Evolutionary conservation across 2,113 vertebrate genomes (phyloP), one percentile per base, ranked within the genome.

Genomic region (Psettodes erumei): DNA sequence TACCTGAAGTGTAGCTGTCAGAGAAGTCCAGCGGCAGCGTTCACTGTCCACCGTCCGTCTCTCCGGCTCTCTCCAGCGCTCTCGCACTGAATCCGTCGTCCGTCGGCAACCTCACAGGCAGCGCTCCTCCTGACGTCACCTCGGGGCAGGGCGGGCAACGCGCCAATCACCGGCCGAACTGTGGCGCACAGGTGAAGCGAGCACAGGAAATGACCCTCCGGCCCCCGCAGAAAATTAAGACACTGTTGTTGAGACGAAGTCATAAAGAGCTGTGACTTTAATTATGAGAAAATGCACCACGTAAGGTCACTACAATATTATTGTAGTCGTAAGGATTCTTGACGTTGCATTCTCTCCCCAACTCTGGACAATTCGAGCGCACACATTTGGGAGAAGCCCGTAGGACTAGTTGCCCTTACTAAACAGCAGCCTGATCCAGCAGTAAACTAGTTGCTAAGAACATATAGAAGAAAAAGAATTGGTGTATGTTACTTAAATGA

Each of bases 91-190:
- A 51, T 71, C 83, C 45, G 27, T 3, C 67, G 70, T 62, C 23
- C 67, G 70, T 62, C 23, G 27, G 28, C 68, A 65, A 37, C 71
- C 78, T 48, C 71, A 53, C 77, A 50, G 64, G 71, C 69, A 72
- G 71, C 23, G 30, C 40, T 71, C 16, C 59, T n/a, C 43, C 38
- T 84, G 80, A 91, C 86, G 89, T 90, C 84, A 87, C 48, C 32
- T 0, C 6, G 48, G 65, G 77, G 86, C 75, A 37, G 79, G 64
- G 5, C 60, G 1, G 19, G n/a, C 1, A 1, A 8, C 9, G 21
- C 33, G 64, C 90, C 89, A 90, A 92, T 90, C 82, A 72, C 0
- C 8, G 64, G 2, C 1, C 66, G 62, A 54, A 63, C 30, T 63
- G 35, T 1, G 8, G 54, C 61, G 25, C 45, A 23, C 86, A 90